Evolutionary conservation across 2,113 vertebrate species (phyloP), one percentile per base, ranked within the genome.

Genomic region (Speoplatyrhinus poulsoni): DNA sequence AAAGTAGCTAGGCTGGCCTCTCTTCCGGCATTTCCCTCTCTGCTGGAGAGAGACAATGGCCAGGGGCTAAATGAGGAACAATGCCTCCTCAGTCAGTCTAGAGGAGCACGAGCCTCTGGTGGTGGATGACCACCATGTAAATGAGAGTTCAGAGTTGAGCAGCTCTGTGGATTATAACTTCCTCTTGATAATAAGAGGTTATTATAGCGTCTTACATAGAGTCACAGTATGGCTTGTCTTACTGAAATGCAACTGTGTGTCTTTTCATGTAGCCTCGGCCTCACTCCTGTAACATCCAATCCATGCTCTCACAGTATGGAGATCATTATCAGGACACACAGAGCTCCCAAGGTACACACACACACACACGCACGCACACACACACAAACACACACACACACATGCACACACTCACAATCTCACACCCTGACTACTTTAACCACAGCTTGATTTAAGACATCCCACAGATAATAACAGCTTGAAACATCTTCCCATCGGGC

Each of bases 271-370:
- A 98, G 97, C 95, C 95, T 5, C 87, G 96, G 70, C 96, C 97
- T 10, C 97, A 95, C 85, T 95, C 96, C 36, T 97, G 94, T 82
- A 96, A 98, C 90, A 85, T 98, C 86, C 93, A 95, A 76, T 91
- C 96, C 6, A 91, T 95, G 92, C 96, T 97, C 36, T 89, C 95
- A 72, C 95, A 95, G 84, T 96, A 95, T 65, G 91, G 93, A 32
- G 97, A 98, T 62, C 96, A 95, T 86, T 98, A 95, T 80, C 94
- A 94, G 70, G 96, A 99, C 90, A 95, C 94, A 3, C 95, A 95
- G 86, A 96, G 95, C 75, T 99, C 97, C n/a, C 96, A 99, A 91
- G 92, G 92, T 93, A 90, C 33, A 60, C 0, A 61, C 60, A 65
- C 50, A 71, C 62, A 55, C 59, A 61, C 41, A 58, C 57, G 47